Evolutionary conservation across 2,113 vertebrate genomes (phyloP).

Genomic region (Hiodon tergisus): DNA sequence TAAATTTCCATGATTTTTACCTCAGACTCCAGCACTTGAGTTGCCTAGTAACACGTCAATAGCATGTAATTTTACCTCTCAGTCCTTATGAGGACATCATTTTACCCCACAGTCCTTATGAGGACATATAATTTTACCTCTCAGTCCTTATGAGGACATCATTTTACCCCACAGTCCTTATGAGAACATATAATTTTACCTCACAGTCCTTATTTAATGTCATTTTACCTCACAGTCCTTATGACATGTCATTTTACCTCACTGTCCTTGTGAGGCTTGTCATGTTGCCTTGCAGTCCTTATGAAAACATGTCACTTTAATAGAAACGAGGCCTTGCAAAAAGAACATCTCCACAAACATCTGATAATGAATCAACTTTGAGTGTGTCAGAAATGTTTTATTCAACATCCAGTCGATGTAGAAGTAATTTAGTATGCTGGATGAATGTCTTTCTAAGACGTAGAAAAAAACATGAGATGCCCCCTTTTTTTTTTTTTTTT

Average conservation of each 20-base stretch:
- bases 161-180: too few species aligned
- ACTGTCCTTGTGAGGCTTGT: not conserved
- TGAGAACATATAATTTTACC: too few species aligned
- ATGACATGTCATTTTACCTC: not conserved
- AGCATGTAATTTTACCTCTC: too few species aligned
- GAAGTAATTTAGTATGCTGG: not conserved
- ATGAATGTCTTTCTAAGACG: not conserved
- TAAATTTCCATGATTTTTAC: not conserved
- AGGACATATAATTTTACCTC: too few species aligned
- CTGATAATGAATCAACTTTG: conserved; percentile 14
- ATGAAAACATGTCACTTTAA: not conserved
- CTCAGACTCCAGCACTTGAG: not conserved
- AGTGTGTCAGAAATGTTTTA: conserved; percentile 9
- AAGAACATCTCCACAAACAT: not conserved
- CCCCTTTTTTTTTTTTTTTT: not conserved
- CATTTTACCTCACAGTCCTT: not conserved
- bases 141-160: too few species aligned
- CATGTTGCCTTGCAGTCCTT: not conserved
- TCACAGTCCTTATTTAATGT: not conserved
- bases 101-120: too few species aligned
- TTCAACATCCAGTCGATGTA: not conserved
- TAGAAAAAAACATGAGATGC: not conserved
- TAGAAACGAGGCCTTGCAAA: not conserved
- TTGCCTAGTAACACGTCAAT: not conserved
- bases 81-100: too few species aligned